Evolutionary conservation across 2,888 invertebrate genomes (phyloP).

Genomic region (Mactromeris polynyma): DNA sequence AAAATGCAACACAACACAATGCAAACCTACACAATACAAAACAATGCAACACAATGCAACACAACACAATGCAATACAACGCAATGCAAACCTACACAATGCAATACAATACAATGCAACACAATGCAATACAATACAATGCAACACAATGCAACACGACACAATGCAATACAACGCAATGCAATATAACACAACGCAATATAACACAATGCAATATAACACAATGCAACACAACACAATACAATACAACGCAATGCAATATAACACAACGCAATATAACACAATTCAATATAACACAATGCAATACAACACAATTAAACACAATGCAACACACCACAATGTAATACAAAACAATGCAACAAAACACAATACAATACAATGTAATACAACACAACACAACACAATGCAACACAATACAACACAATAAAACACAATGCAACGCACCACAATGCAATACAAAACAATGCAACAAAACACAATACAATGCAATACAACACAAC

Average conservation of each 20-base stretch:
- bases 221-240: not conserved
- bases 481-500: not conserved
- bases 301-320: no score
- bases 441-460: not conserved
- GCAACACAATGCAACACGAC: not conserved
- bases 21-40: not conserved
- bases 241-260: not conserved
- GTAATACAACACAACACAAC: not conserved
- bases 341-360: not conserved
- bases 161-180: not conserved
- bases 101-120: constrained; percentile 7
- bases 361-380: not conserved
- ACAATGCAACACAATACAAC: not conserved
- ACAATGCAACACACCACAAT: not conserved
- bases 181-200: not conserved
- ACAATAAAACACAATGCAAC: not conserved
- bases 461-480: not conserved
- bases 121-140: constrained; percentile 2
- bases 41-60: constrained; percentile 1
- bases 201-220: not conserved
- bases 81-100: constrained; percentile 10
- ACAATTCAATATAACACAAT: not conserved
- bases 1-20: not conserved
- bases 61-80: constrained; percentile 12
- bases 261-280: not conserved